Conservation (phyloP, 2,888 invertebrate species). For the Heteromurus nitidus region DNA sequence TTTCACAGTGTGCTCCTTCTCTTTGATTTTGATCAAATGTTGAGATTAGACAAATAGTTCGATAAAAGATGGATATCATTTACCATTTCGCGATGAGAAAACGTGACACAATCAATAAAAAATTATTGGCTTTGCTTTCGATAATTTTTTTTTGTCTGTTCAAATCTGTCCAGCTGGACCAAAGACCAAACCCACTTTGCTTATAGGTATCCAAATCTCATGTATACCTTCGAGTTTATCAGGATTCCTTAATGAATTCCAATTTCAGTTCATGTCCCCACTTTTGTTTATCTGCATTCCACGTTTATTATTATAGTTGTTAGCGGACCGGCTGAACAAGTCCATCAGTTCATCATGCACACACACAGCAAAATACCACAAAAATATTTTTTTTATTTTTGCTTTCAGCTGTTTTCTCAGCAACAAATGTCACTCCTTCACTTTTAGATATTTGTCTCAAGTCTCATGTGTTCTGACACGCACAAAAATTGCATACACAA, state of each 20-base stretch:
- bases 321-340: conserved; percentile 44
- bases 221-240: too few relatives aligned
- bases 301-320: conserved; percentile 3
- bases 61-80: conserved; percentile 13
- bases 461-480: too few relatives aligned
- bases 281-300: neutral
- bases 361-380: too few relatives aligned
- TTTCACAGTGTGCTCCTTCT: too few relatives aligned
- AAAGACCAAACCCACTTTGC: too few relatives aligned
- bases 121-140: too few relatives aligned
- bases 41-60: too few relatives aligned
- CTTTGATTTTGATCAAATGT: too few relatives aligned
- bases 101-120: conserved; percentile 58
- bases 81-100: conserved; percentile 20
- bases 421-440: conserved; percentile 49
- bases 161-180: too few relatives aligned
- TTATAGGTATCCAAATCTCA: too few relatives aligned
- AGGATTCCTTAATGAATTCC: conserved; percentile 7
- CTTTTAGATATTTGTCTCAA: neutral
- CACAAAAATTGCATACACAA: conserved; percentile 14
- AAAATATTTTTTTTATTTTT: neutral
- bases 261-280: neutral
- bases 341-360: neutral
- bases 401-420: conserved; percentile 18
- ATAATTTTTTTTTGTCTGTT: too few relatives aligned